Evolutionary conservation across 2,888 invertebrate genomes (phyloP), one percentile per base, ranked within the genome.

Genomic region (Siphlonurus alternatus): DNA sequence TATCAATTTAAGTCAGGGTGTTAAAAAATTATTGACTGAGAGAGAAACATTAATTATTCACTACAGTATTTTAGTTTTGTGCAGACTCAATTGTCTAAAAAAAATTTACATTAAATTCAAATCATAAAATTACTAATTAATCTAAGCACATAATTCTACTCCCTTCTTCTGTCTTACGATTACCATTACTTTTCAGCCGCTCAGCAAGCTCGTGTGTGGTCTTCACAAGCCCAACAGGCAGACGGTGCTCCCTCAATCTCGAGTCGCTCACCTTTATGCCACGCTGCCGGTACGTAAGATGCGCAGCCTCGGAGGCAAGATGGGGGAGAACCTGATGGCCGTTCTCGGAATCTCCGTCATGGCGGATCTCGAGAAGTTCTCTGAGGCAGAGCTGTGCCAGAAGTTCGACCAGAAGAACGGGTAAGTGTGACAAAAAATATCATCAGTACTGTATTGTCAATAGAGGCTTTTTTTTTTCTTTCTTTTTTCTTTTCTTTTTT

Each of bases 141-240:
- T n/a, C n/a, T n/a, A n/a, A n/a, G n/a, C n/a, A n/a, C n/a, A n/a
- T n/a, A n/a, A n/a, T n/a, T n/a, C n/a, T n/a, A n/a, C n/a, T n/a
- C n/a, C n/a, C n/a, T n/a, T n/a, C n/a, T n/a, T n/a, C n/a, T n/a
- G n/a, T n/a, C n/a, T n/a, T n/a, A n/a, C n/a, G n/a, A n/a, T n/a
- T n/a, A n/a, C n/a, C n/a, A n/a, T n/a, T n/a, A n/a, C n/a, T n/a
- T 62, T 73, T 53, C 69, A 84, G 83, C 90, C 94, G 71, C 76
- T 98, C 68, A 93, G 96, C 0, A 98, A 98, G 78, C 78, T 98
- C 38, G 91, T 89, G 0, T 95, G 95, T 76, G 94, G 96, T 1
- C 80, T 96, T 71, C 89, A 93, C 72, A 93, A 93, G 74, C 93
- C 93, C 0, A 90, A 93, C 74, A 86, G 90, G 71, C 97, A 98